A percentile compares a stretch with the other conserved stretches of the same genome.
phyloP scores from a whole-genome alignment of 1,140 invertebrate species.

The Asobara japonica region DNA sequence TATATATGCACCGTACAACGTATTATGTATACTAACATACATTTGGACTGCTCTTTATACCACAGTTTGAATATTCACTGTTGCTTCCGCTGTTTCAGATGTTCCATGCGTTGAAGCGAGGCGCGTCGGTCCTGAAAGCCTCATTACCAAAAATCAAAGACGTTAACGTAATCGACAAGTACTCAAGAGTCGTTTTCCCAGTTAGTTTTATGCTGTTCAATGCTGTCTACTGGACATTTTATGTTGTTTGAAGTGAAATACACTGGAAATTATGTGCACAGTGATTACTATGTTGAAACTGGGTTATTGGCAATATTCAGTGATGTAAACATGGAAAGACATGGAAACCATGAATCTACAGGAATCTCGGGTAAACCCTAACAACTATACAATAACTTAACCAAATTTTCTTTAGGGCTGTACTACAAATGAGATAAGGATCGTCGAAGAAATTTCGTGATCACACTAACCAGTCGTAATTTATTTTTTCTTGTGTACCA shows the following conservation, averaged over 20 bases:
- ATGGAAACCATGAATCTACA: too few species aligned
- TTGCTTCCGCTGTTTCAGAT: constrained; percentile 65
- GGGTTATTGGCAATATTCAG: too few species aligned
- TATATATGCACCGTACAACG: too few species aligned
- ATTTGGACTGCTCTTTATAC: too few species aligned
- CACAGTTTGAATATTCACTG: too few species aligned
- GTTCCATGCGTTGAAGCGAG: constrained; percentile 79
- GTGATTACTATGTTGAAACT: too few species aligned
- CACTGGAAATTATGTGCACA: too few species aligned
- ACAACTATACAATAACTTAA: constrained; percentile 26
- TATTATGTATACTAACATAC: too few species aligned
- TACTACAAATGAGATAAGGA: constrained; percentile 26
- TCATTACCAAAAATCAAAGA: constrained; percentile 95
- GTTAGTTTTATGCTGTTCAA: constrained; percentile 95
- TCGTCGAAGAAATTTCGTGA: neutral
- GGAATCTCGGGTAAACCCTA: too few species aligned
- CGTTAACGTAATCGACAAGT: constrained; percentile 97
- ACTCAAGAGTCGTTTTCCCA: constrained; percentile 93
- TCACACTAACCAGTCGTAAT: too few species aligned
- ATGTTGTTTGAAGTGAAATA: constrained; percentile 71
- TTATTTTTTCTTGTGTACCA: too few species aligned
- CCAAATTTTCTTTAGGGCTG: neutral
- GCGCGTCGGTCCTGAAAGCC: constrained; percentile 80
- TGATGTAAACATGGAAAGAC: too few species aligned
- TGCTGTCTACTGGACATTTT: constrained; percentile 93